Base-by-base conservation (phyloP, 2,113 vertebrate species). In the Phaethon lepturus region DNA sequence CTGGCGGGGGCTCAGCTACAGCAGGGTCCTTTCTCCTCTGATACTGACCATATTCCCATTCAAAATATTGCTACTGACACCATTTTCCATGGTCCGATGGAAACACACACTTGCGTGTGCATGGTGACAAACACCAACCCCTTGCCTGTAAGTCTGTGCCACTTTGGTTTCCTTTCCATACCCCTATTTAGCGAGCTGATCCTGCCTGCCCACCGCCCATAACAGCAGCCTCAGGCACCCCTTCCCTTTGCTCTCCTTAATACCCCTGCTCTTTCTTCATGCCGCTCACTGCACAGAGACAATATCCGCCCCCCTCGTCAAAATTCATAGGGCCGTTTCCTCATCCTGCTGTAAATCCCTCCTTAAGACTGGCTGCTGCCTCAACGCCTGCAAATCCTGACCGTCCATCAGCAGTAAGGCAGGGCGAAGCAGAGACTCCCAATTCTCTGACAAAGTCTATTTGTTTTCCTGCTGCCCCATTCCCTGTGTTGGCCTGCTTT, bases 281-380 rank as follows among this genome's bases (percentile, higher is more conserved):
- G 63, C 79, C 4, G 8, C 56, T 78, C 10, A 1, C 38, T 3
- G 9, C 38, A 40, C 22, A 38, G 42, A 83, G 11, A 52, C 45
- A 85, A 95, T 93, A 88, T 81, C 74, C 38, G 4, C 3, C 28
- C 49, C 23, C 19, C 47, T 90, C 86, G 47, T 93, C 91, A 95
- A 90, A 95, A 95, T 95, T 95, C 86, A 90, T 66, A 83, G 68
- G 76, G 75, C 71, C 49, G 59, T 42, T 90, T 73, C 55, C 83
- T 84, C 59, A 83, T 84, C 50, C 38, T 69, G 22, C 49, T 78
- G 64, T 47, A 96, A 95, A 95, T 85, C 84, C 60, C 63, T 86
- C 63, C 78, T 76, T 86, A 95, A 92, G 71, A 90, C 74, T 44
- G 2, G 10, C 93, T 52, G 90, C 85, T 88, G 74, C 78, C 58